Percentiles rank a stretch among this genome's conserved stretches.
phyloP scores from a whole-genome alignment of 2,113 vertebrate genomes.

The Arizona elegans region DNA sequence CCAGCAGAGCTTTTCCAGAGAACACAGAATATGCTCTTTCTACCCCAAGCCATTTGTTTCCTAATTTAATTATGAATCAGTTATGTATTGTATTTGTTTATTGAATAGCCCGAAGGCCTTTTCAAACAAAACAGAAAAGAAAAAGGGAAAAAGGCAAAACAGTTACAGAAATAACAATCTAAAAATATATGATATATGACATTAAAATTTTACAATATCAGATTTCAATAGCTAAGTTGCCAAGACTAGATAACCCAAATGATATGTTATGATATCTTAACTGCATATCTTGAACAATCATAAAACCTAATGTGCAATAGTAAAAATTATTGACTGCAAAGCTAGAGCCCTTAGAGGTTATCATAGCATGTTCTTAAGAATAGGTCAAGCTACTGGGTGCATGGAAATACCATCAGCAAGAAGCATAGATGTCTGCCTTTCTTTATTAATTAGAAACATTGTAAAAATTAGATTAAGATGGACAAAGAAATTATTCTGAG shows the following conservation, averaged over 20 bases:
- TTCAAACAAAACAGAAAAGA: too few relatives aligned
- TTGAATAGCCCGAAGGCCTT: too few relatives aligned
- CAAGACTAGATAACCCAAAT: too few relatives aligned
- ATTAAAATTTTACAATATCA: too few relatives aligned
- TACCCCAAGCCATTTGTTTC: neutral
- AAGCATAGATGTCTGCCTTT: neutral
- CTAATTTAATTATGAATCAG: neutral
- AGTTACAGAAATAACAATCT: too few relatives aligned
- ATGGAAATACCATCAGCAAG: neutral
- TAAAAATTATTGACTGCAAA: neutral
- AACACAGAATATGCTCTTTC: neutral
- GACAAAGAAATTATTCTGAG: neutral
- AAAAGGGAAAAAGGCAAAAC: too few relatives aligned
- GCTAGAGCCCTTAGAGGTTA: neutral
- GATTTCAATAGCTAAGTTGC: too few relatives aligned
- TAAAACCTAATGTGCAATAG: neutral
- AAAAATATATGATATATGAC: too few relatives aligned
- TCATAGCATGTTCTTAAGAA: neutral
- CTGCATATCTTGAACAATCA: neutral
- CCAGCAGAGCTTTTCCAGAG: neutral
- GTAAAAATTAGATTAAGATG: neutral
- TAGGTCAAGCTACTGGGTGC: neutral
- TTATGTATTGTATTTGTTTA: too few relatives aligned
- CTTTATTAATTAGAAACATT: neutral
- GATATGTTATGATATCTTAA: neutral